phyloP scores from a whole-genome alignment of 2,113 vertebrate genomes.

The Psittacula cyanocephala region DNA sequence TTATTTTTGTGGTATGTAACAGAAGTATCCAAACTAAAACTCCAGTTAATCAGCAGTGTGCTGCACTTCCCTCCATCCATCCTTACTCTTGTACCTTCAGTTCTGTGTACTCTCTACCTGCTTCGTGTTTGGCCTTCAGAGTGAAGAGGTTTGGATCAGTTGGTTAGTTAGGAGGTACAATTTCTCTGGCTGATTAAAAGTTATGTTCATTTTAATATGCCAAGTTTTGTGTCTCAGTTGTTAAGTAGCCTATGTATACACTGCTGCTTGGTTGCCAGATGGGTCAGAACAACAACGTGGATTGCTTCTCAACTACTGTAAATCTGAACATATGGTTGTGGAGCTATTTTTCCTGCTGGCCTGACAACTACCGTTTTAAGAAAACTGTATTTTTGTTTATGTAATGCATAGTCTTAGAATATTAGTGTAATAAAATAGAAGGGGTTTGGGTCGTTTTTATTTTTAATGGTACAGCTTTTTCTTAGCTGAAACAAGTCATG shows the following conservation, averaged over 20 bases:
- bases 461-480: neutral
- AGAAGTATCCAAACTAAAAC: neutral
- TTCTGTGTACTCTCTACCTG: neutral
- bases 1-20: neutral
- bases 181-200: neutral
- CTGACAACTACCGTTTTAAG: neutral
- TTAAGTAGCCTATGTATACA: accelerated
- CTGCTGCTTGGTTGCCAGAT: neutral
- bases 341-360: neutral
- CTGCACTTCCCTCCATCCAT: neutral
- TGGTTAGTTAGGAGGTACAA: neutral
- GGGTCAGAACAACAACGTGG: neutral
- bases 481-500: neutral
- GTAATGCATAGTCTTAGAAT: neutral
- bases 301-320: neutral
- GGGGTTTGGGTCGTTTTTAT: neutral
- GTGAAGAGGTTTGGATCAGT: neutral
- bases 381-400: neutral
- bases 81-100: neutral
- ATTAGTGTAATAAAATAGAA: neutral
- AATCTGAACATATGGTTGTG: neutral
- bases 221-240: accelerated
- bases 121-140: neutral
- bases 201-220: neutral
- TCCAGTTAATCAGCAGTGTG: neutral